Percentiles rank a stretch among this genome's conserved stretches.
phyloP scores from a whole-genome alignment of 1,140 invertebrate genomes.

The Heliconius eleuchia region DNA sequence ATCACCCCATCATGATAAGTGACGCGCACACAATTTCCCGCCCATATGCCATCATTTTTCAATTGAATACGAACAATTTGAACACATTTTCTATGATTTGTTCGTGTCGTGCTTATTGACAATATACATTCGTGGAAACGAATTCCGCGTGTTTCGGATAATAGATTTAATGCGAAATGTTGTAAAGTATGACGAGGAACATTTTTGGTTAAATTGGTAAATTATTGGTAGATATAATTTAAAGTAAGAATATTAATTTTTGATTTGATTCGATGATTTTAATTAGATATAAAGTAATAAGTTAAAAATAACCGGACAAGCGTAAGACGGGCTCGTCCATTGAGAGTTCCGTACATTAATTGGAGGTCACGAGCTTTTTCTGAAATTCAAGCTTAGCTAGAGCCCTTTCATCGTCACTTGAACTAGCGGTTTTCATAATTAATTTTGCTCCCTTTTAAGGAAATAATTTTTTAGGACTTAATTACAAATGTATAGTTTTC shows the following conservation, averaged over 20 bases:
- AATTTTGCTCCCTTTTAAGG: no score
- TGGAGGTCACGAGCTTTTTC: no score
- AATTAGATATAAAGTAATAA: background rate
- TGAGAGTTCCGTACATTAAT: no score
- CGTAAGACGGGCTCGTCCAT: no score
- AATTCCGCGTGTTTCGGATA: constrained; percentile 15
- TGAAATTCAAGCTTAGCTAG: no score
- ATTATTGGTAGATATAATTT: background rate
- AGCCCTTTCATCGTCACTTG: no score
- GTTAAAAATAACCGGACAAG: no score
- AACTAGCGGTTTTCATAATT: no score
- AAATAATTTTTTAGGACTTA: no score
- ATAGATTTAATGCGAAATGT: constrained; percentile 12
- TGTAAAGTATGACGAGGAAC: background rate
- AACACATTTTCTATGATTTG: constrained; percentile 1
- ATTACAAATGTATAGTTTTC: no score
- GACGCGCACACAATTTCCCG: constrained; percentile 47
- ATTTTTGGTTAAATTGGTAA: background rate
- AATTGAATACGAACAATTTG: constrained; percentile 36
- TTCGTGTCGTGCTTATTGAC: constrained; percentile 18
- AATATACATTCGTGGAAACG: constrained; percentile 1
- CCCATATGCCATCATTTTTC: constrained; percentile 49
- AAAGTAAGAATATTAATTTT: no score
- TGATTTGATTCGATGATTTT: background rate
- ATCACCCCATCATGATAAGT: constrained; percentile 35